Evolutionary conservation across 2,797 vertebrate genomes (phyloP), one percentile per base, ranked within the genome.

Genomic region (Acanthis flammea): DNA sequence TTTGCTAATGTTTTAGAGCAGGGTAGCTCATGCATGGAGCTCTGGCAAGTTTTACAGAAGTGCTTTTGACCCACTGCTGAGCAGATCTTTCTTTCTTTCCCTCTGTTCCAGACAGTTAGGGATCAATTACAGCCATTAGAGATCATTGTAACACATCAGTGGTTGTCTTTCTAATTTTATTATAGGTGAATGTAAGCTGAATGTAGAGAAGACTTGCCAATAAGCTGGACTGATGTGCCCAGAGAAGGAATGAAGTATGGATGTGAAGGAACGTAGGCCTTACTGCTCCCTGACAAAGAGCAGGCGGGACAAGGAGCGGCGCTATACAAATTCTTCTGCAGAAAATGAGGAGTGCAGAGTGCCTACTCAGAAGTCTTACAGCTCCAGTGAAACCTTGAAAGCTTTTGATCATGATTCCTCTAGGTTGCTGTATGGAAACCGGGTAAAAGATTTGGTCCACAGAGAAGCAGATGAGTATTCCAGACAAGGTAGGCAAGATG

Each of bases 271-370:
- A 98, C 99, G 99, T 95, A 98, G 99, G 98, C 99, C 99, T 98
- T 99, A 99, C 97, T 99, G 99, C 98, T 99, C 99, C 96, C 98
- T 99, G 98, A 99, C 99, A 95, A 99, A 99, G 98, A 98, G 98
- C 98, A 98, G 99, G 88, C 98, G 99, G 95, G 99, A 99, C 92
- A 98, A 99, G 65, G 99, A 99, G 47, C 97, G 98, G 86, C 99
- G 92, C 86, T 98, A 88, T 75, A 98, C 97, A 41, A 98, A 98
- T 92, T 98, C 98, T 88, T 98, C 98, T 0, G 93, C 98, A 31
- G 99, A 99, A 96, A 98, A 98, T 96, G 98, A 99, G 83, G 99
- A 98, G 95, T 99, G 99, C 93, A 97, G 99, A 85, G 99, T 99
- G 31, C 99, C 99, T 94, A 99, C 99, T 1, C 99, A 99, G 98